Evolutionary conservation across 1,140 invertebrate species (phyloP).

Genomic region (Calephelis virginiensis): DNA sequence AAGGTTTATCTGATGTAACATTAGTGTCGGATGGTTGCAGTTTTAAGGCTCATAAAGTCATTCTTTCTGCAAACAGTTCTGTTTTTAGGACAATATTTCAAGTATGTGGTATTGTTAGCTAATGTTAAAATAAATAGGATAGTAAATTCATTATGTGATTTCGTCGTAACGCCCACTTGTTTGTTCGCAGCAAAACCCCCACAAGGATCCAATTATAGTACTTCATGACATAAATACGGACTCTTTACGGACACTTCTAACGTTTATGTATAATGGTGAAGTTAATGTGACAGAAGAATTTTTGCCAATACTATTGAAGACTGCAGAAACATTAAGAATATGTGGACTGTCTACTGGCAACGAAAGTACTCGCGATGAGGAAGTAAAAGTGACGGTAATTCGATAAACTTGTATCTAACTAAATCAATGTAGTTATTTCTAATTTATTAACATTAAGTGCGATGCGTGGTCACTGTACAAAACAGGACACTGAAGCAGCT

Average conservation of each 20-base stretch:
- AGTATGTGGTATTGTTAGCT: conserved; percentile 59
- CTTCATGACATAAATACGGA: conserved; percentile 82
- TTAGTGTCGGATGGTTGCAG: conserved; percentile 84
- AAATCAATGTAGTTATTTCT: too few species aligned
- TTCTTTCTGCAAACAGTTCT: conserved; percentile 85
- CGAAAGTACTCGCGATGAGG: conserved; percentile 52
- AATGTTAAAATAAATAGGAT: neutral
- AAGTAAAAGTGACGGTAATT: conserved; percentile 35
- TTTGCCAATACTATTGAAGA: conserved; percentile 80
- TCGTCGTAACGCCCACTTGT: conserved; percentile 53
- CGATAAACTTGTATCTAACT: conserved; percentile 18
- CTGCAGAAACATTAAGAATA: conserved; percentile 82
- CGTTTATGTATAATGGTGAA: conserved; percentile 84
- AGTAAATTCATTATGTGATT: conserved; percentile 20
- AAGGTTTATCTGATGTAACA: conserved; percentile 85
- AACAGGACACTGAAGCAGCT: too few species aligned
- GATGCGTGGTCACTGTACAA: too few species aligned
- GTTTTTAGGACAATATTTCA: conserved; percentile 85
- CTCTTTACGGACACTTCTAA: conserved; percentile 80
- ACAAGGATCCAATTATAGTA: conserved; percentile 84
- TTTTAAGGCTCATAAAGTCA: conserved; percentile 85
- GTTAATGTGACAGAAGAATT: conserved; percentile 84
- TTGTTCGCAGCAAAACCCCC: conserved; percentile 81
- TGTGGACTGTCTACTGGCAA: conserved; percentile 80
- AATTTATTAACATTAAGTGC: too few species aligned